These are phyloP conservation scores for Agrotis segetum DNA, from an alignment of 2,888 invertebrate genomes.

Conservation along the genomic window DNA sequence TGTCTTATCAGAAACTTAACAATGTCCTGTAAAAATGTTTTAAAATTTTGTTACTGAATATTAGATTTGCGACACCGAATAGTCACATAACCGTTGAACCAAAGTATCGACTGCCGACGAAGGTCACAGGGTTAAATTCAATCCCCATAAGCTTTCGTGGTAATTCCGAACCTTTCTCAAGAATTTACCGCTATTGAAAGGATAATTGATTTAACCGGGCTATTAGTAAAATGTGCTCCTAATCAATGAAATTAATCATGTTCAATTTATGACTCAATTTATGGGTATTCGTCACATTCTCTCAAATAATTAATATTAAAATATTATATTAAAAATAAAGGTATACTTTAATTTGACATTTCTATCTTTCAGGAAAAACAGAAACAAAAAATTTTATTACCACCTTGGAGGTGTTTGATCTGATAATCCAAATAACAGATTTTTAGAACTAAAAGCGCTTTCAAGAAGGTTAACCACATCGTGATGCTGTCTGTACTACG, in stretches of 20 bases:
- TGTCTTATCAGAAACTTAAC: too few species aligned
- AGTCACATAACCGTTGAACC: constrained; percentile 2
- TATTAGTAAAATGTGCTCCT: constrained; percentile 29
- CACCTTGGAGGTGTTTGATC: too few species aligned
- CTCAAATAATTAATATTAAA: too few species aligned
- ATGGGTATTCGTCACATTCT: background rate
- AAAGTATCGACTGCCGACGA: constrained; percentile 1
- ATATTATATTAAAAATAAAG: too few species aligned
- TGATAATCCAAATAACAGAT: too few species aligned
- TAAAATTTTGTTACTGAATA: background rate
- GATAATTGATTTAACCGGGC: constrained; percentile 41
- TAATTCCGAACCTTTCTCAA: constrained; percentile 17
- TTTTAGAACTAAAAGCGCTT: too few species aligned
- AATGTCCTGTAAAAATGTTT: too few species aligned
- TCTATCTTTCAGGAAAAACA: too few species aligned
- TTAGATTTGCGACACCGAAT: background rate
- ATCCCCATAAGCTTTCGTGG: constrained; percentile 28
- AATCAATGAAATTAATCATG: constrained; percentile 17
- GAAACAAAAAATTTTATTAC: too few species aligned
- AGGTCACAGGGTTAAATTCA: constrained; percentile 12
- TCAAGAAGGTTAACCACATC: too few species aligned
- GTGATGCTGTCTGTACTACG: too few species aligned
- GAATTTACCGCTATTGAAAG: constrained; percentile 34
- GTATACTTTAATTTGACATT: too few species aligned
- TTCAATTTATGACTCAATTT: background rate